Evolutionary conservation across 2,113 vertebrate genomes (phyloP), one percentile per base, ranked within the genome.

Genomic region (Eublepharis macularius): DNA sequence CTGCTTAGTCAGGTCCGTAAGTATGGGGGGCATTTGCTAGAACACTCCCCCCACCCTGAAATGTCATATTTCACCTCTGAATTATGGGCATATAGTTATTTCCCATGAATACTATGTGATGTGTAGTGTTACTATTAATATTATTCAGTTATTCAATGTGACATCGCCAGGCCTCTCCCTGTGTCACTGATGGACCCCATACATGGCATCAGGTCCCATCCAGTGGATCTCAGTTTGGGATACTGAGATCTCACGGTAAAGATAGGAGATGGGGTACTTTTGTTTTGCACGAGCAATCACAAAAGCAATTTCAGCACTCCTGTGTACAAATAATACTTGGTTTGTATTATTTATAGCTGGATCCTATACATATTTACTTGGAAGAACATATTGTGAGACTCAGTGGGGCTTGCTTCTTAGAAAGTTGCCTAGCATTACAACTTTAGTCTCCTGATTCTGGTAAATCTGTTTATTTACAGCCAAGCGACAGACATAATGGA

Each of bases 401-500:
- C 36, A 34, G 11, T 75, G 54, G 39, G 16, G 12, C 54, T 63
- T 83, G 63, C 17, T 43, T 26, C 4, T 51, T 24, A 16, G 9
- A 6, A 63, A 74, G 9, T 45, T 73, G 34, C 2, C 12, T 29
- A 45, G 51, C 2, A n/a, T 82, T n/a, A 1, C 36, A 45, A 19
- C 17, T 7, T 39, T 54, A 16, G 13, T 75, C 32, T 76, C 41
- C 76, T 93, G 86, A 89, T 89, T 91, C 1, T 92, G 87, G 49
- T 95, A 63, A 90, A 76, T 94, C 6, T 88, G 90, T 97, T 96
- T 93, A 96, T 98, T 97, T 91, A 51, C 97, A 99, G 98, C 95
- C 98, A 99, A 95, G 97, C 98, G 86, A 96, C 98, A 75, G 98
- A 99, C 91, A 98, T 99, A 96, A 99, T 99, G 98, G 98, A 99